A percentile compares a stretch with the other conserved stretches of the same genome.
phyloP scores from a whole-genome alignment of 2,888 invertebrate species.

The Trilocha varians region DNA sequence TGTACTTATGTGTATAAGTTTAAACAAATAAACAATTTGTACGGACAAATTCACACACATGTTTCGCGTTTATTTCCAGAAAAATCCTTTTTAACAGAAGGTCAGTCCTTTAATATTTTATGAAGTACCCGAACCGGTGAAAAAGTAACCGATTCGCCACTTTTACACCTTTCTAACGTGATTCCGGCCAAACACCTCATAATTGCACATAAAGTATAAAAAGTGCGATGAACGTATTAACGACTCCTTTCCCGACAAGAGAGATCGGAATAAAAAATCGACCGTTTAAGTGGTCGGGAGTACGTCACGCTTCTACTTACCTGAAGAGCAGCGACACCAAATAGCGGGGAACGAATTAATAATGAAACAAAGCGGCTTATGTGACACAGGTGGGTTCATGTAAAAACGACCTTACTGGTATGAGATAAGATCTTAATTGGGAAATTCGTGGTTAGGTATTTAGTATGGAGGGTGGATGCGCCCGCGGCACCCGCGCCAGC shows the following conservation, averaged over 20 bases:
- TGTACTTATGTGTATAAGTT: no score
- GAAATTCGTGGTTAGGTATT: conserved; percentile 37
- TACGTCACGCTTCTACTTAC: conserved; percentile 48
- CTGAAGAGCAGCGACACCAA: conserved; percentile 65
- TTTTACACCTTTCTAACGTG: conserved; percentile 3
- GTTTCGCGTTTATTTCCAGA: conserved; percentile 30
- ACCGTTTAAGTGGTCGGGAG: conserved; percentile 40
- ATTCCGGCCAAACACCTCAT: conserved; percentile 4
- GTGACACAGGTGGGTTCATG: conserved; percentile 24
- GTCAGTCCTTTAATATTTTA: conserved; percentile 50
- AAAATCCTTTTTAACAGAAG: conserved; percentile 50
- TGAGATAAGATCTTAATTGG: conserved; percentile 64
- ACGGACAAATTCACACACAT: no score
- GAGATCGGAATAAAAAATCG: conserved; percentile 26
- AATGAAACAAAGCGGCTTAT: conserved; percentile 60
- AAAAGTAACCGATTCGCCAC: neutral
- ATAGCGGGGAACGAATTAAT: conserved; percentile 64
- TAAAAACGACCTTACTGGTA: conserved; percentile 48
- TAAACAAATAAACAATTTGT: no score
- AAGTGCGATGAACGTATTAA: conserved; percentile 1
- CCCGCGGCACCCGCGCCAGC: conserved; percentile 49
- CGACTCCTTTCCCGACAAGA: conserved; percentile 7
- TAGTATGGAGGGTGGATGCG: conserved; percentile 43
- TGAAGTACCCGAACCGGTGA: conserved; percentile 19
- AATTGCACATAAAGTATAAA: conserved; percentile 6